Evolutionary conservation across 2,797 vertebrate species (phyloP), one percentile per base, ranked within the genome.

Genomic region (Xenentodon cancila): DNA sequence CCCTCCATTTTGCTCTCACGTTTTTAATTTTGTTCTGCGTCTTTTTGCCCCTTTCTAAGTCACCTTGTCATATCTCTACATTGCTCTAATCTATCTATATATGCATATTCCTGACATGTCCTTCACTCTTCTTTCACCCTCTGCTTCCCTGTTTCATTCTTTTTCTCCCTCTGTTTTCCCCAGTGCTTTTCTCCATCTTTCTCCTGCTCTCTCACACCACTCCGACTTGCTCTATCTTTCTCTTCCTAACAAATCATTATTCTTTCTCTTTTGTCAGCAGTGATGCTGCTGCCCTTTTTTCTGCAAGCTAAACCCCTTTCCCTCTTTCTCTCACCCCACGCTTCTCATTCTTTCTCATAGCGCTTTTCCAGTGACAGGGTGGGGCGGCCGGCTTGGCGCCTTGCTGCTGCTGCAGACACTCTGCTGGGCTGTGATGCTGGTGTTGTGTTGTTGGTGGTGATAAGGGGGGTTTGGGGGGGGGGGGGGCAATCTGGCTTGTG

Each of bases 261-360:
- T 86, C 74, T 82, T 77, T 81, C 81, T 77, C 79, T 86, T 81
- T 88, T 86, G 79, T 87, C 82, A 90, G 83, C 85, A 87, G 72
- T 68, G 80, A 82, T 82, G 82, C 79, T 75, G 71, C 73, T 81
- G 79, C 75, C 83, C 85, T 82, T 86, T 84, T 40, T 40, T 40
- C 82, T 65, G 61, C 67, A 55, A 62, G 73, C 77, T 43, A 44
- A 70, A 66, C 21, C 73, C 63, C 64, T n/a, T 63, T 20, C 17
- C 62, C 37, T 45, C 42, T 12, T 57, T 8, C n/a, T 19, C 40
- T 59, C 50, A 49, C 51, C 59, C 68, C 12, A 6, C 48, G 1
- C 73, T 73, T 77, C 75, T 77, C 75, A 77, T 56, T 75, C 66
- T 74, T 46, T 71, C 79, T 82, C 78, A 49, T 47, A 68, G 73